Base-by-base conservation (phyloP, 2,797 vertebrate genomes). In the Chaunax sp. region DNA sequence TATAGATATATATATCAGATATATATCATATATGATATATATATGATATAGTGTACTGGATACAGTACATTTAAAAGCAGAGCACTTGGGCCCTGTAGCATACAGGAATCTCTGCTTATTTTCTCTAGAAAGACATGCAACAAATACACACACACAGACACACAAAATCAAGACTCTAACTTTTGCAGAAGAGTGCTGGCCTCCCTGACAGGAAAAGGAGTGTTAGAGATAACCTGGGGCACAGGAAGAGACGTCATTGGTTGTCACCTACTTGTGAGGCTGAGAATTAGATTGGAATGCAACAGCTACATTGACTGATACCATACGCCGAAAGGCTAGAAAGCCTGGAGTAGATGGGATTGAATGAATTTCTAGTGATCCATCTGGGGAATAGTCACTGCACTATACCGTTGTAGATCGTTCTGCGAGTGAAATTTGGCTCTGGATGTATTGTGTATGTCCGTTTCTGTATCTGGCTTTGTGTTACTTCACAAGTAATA, bases 141-240 rank as follows among this genome's bases (percentile, higher is more conserved):
- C 28, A 30, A 30, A 30, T 8, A 49, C 47, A 9, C 19, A 52
- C 3, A 64, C 43, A 5, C 7, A 19, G 16, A 19, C 20, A 40
- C 20, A 37, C 22, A 37, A 37, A 61, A 79, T 80, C 63, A n/a
- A 44, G 47, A 20, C 38, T 55, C 26, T 56, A 50, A 84, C 87
- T 73, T 83, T 44, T n/a, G 26, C 62, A 70, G 55, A 75, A 28
- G 69, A 77, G 56, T 65, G 70, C 80, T 73, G 73, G 77, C 85
- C 51, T 72, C 44, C 28, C 70, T 54, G 78, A 89, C 84, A 90
- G 90, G 88, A 91, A 87, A 89, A 79, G 67, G 84, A 72, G 78
- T 69, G 58, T 50, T 67, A 30, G 63, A 57, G 84, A 90, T 90
- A 88, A 88, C 83, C 68, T 56, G 41, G 52, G 76, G 62, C 59